phyloP scores from a whole-genome alignment of 2,888 invertebrate genomes.

The Habrosyne pyritoides region DNA sequence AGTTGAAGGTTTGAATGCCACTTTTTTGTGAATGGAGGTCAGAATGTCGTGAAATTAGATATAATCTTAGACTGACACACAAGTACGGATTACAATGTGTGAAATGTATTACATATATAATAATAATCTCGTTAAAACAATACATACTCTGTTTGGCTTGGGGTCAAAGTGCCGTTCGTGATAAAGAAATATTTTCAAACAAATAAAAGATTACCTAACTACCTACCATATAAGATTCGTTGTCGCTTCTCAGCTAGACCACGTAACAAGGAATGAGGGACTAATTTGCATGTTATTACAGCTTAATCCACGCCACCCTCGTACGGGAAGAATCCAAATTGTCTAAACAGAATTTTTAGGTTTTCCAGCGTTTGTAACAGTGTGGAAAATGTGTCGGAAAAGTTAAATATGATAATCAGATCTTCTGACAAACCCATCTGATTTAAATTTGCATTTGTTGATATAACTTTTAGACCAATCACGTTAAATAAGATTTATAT shows the following conservation, averaged over 20 bases:
- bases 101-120: constrained; percentile 7
- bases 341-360: constrained; percentile 51
- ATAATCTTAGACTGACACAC: too few relatives aligned
- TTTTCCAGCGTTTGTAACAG: neutral
- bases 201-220: too few relatives aligned
- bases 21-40: too few relatives aligned
- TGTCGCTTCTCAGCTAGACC: constrained; percentile 30
- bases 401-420: neutral
- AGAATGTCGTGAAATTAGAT: too few relatives aligned
- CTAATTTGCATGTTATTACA: constrained; percentile 73
- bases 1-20: too few relatives aligned
- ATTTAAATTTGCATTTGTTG: neutral
- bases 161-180: too few relatives aligned
- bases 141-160: too few relatives aligned
- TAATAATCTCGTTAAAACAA: neutral
- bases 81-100: too few relatives aligned
- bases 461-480: neutral
- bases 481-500: neutral
- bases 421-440: neutral
- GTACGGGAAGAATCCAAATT: constrained; percentile 44
- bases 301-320: constrained; percentile 57
- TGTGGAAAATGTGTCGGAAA: neutral
- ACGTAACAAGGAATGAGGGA: constrained; percentile 46
- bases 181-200: too few relatives aligned
- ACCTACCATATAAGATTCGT: constrained; percentile 14